A percentile compares a stretch with the other conserved stretches of the same genome.
These are phyloP conservation scores for Drosophila kuntzei DNA, from an alignment of 2,888 invertebrate species.

Conservation along the genomic window DNA sequence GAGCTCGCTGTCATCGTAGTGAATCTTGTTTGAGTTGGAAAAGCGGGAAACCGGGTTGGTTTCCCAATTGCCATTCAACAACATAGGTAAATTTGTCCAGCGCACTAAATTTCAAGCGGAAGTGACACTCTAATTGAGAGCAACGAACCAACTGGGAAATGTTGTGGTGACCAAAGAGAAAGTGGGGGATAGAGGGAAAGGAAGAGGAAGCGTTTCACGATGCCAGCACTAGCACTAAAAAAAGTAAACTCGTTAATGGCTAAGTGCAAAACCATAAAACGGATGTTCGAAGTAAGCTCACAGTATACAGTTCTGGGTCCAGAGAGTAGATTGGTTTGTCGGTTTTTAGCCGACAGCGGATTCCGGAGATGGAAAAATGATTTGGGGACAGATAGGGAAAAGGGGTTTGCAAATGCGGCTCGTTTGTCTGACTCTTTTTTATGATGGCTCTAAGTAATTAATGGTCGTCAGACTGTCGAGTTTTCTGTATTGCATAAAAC, in stretches of 20 bases:
- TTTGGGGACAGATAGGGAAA: conserved; percentile 11
- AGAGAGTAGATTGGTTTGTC: conserved; percentile 35
- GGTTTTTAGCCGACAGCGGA: conserved; percentile 25
- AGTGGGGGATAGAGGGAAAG: not conserved
- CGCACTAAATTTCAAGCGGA: conserved; percentile 62
- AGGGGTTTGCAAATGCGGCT: conserved; percentile 14
- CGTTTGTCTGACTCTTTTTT: conserved; percentile 10
- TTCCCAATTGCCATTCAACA: conserved; percentile 15
- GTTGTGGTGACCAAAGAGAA: conserved; percentile 18
- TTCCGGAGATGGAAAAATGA: conserved; percentile 32
- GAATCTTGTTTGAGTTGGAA: conserved; percentile 5
- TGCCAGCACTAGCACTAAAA: conserved; percentile 20
- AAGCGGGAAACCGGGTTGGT: not conserved
- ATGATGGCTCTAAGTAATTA: conserved; percentile 22
- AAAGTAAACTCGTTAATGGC: conserved; percentile 71
- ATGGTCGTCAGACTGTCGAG: conserved; percentile 11
- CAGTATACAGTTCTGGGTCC: conserved; percentile 34
- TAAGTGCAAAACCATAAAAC: conserved; percentile 71
- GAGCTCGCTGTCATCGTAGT: not conserved
- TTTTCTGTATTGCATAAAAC: conserved; percentile 2
- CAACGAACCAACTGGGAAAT: conserved; percentile 65
- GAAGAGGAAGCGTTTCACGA: not conserved
- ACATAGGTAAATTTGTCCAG: conserved; percentile 65
- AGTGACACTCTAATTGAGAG: conserved; percentile 74
- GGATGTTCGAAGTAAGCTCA: conserved; percentile 35